phyloP scores from a whole-genome alignment of 23 tunicate species.

The Halocynthia aurantium region DNA sequence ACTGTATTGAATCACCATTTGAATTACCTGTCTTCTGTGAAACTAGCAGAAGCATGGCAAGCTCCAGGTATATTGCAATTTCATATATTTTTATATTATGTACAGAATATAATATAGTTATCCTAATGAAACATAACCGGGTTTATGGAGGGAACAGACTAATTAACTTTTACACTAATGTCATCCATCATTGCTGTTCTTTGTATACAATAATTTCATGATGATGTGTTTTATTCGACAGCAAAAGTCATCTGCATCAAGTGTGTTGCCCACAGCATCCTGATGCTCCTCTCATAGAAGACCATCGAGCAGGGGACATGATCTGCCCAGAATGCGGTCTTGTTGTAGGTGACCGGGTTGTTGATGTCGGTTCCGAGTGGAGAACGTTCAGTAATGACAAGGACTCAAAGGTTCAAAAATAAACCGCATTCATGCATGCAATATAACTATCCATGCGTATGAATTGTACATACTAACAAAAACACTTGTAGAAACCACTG shows the following conservation, averaged over 20 bases:
- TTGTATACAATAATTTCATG: too few relatives aligned
- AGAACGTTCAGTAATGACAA: slow-evolving; percentile 96
- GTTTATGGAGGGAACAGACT: too few relatives aligned
- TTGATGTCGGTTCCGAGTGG: slow-evolving; percentile 99
- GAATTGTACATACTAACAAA: neutral
- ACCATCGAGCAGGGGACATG: slow-evolving; percentile 98
- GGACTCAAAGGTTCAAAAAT: slow-evolving; percentile 71
- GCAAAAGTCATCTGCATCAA: slow-evolving; percentile 68
- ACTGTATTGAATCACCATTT: too few relatives aligned
- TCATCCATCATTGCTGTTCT: too few relatives aligned
- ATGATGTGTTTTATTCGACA: neutral
- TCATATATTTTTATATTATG: too few relatives aligned
- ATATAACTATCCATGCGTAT: neutral
- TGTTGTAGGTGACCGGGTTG: slow-evolving; percentile 96
- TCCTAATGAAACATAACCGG: too few relatives aligned
- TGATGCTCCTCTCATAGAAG: slow-evolving; percentile 86
- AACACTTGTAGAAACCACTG: neutral
- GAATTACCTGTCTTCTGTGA: too few relatives aligned
- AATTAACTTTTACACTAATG: too few relatives aligned
- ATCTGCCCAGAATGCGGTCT: slow-evolving; percentile 95
- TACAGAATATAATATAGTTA: too few relatives aligned
- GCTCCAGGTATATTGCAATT: too few relatives aligned
- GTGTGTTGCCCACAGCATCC: slow-evolving; percentile 94
- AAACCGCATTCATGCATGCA: neutral
- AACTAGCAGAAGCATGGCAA: too few relatives aligned